Evolutionary conservation across 2,888 invertebrate genomes (phyloP).

Genomic region (Strigamia maritima): DNA sequence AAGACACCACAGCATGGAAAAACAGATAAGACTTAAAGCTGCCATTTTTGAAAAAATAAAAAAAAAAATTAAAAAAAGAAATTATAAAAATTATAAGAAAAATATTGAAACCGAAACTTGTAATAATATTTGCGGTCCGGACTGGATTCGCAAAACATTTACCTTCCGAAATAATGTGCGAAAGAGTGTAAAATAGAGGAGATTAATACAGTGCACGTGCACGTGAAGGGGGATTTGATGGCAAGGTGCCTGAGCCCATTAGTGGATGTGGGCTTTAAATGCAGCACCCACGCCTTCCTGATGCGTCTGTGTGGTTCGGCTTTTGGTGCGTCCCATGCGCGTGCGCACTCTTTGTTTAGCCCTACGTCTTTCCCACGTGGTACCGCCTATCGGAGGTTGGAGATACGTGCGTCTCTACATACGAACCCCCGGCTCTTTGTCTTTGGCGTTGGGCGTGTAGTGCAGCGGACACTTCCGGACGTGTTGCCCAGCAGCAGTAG

Average conservation of each 20-base stretch:
- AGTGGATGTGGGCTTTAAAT: conserved; percentile 13
- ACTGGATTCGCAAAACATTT: too few relatives aligned
- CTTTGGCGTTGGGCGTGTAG: conserved; percentile 13
- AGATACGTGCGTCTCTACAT: not conserved
- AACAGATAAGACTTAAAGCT: conserved; percentile 21
- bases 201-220: conserved; percentile 10
- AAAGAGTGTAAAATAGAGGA: not conserved
- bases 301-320: not conserved
- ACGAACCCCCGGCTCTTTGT: not conserved
- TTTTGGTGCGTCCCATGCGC: conserved; percentile 27
- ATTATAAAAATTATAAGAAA: too few relatives aligned
- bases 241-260: conserved; percentile 22
- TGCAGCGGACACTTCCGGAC: conserved; percentile 29
- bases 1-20: conserved; percentile 18
- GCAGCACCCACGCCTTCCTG: not conserved
- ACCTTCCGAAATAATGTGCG: not conserved
- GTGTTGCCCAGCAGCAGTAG: conserved; percentile 20
- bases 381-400: not conserved
- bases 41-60: not conserved
- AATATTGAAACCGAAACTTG: too few relatives aligned
- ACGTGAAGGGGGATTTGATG: not conserved
- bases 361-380: conserved; percentile 25
- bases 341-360: not conserved
- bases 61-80: not conserved
- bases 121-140: too few relatives aligned